Percentiles rank a stretch among this genome's conserved stretches.
Evolutionary conservation across 2,888 invertebrate genomes (phyloP).

Genomic region (Charanyca ferruginea): DNA sequence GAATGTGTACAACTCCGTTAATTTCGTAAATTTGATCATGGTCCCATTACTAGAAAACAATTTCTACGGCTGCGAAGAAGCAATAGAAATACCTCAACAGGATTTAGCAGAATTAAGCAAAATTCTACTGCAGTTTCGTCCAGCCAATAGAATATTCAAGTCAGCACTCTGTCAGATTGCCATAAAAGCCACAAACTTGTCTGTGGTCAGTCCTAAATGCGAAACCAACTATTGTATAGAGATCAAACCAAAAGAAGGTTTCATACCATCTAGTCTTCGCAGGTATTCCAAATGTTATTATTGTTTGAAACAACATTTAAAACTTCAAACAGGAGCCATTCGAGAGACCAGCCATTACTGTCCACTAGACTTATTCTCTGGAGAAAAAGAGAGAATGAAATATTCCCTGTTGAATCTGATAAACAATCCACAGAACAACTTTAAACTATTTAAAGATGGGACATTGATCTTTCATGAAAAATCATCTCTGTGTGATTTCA

Average conservation of each 20-base stretch:
- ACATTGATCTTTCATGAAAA: constrained; percentile 76
- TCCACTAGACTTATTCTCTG: constrained; percentile 94
- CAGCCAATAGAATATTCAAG: constrained; percentile 83
- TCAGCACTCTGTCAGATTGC: constrained; percentile 82
- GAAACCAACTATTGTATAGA: constrained; percentile 90
- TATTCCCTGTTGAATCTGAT: constrained; percentile 87
- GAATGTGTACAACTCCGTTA: constrained; percentile 68
- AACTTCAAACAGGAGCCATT: constrained; percentile 90
- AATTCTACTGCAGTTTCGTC: constrained; percentile 75
- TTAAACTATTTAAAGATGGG: constrained; percentile 91
- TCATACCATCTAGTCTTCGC: constrained; percentile 80
- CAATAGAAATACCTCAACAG: constrained; percentile 77
- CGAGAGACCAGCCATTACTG: constrained; percentile 92
- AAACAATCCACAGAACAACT: constrained; percentile 92
- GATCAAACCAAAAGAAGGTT: constrained; percentile 93
- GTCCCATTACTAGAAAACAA: constrained; percentile 74
- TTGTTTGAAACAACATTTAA: constrained; percentile 90
- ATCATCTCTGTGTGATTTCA: constrained; percentile 63
- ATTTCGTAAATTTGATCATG: constrained; percentile 83
- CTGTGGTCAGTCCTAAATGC: constrained; percentile 70
- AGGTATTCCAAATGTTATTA: constrained; percentile 88
- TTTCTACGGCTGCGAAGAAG: constrained; percentile 73
- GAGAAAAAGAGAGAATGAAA: constrained; percentile 90
- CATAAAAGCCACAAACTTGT: constrained; percentile 86
- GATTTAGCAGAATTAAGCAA: constrained; percentile 77